Evolutionary conservation across 2,113 vertebrate genomes (phyloP), one percentile per base, ranked within the genome.

Genomic region (Tetrao urogallus): DNA sequence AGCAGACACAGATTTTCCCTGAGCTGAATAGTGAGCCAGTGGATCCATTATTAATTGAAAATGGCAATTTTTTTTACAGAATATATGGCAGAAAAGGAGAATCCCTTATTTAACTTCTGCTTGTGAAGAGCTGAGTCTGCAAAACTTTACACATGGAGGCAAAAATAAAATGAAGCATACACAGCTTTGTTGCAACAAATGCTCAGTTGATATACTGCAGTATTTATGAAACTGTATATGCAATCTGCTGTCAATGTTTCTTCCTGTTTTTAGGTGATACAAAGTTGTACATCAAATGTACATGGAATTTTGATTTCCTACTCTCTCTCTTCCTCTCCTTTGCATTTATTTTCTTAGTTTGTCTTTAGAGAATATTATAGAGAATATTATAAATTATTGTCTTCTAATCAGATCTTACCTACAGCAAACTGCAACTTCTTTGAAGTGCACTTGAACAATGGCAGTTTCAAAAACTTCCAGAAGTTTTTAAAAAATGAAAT

Each of bases 241-340:
- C 58, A 80, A 22, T 76, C 60, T 87, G 22, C 64, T 89, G 14
- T n/a, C 50, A 40, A 25, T 42, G 25, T 58, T 84, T 90, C 50
- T 76, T 93, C 19, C 38, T 82, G 25, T 74, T 11, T 69, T 80
- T 72, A 25, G 10, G n/a, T 58, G 30, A 27, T 67, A 61, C 25
- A 67, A 92, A 89, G 85, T 24, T 30, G 36, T 75, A 43, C 36
- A 36, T 79, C 76, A 94, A 88, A 82, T 28, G 9, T 32, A 10
- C 19, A 40, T 20, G 20, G 7, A 18, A 8, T 66, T 77, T 56
- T 72, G 38, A 54, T 79, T 61, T 89, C 25, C 28, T 7, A 12
- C 43, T 74, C 16, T 38, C 11, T 76, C 10, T 7, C 0, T 0
- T 14, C 27, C 27, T 13, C 15, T 48, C 4, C 64, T 75, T 56